These are phyloP conservation scores for Brachypodius melanocephalos DNA, from an alignment of 2,113 vertebrate species.

Conservation along the genomic window DNA sequence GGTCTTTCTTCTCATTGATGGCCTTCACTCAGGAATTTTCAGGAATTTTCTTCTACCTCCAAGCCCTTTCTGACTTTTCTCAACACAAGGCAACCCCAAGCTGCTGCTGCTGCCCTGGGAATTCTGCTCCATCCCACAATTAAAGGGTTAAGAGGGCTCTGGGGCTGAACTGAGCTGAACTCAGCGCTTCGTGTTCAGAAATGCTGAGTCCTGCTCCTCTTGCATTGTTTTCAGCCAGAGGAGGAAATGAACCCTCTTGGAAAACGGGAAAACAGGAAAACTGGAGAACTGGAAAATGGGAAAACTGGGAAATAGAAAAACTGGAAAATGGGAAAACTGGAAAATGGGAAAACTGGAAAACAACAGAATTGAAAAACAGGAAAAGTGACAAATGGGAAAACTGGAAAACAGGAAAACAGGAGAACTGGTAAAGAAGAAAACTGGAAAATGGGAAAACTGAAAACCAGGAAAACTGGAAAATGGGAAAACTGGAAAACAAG, in stretches of 20 bases:
- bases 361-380: not conserved
- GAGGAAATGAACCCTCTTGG: not conserved
- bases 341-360: too few relatives aligned
- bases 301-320: not conserved
- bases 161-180: slow-evolving; percentile 27
- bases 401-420: not conserved
- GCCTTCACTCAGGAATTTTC: not conserved
- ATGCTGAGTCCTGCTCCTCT: slow-evolving; percentile 35
- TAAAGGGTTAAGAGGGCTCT: not conserved
- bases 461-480: not conserved
- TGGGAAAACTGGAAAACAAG: too few relatives aligned
- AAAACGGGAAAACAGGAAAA: not conserved
- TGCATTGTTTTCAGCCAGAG: not conserved
- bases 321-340: not conserved
- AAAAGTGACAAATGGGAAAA: not conserved
- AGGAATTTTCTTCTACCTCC: not conserved
- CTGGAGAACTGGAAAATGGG: not conserved
- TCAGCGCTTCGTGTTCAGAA: slow-evolving; percentile 32
- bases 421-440: not conserved
- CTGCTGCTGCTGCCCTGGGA: rapidly evolving
- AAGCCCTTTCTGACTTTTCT: not conserved
- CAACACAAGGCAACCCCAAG: rapidly evolving
- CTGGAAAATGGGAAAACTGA: not conserved
- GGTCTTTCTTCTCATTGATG: rapidly evolving
- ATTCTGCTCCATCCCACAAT: not conserved